A percentile compares a stretch with the other conserved stretches of the same genome.
These are phyloP conservation scores for Myripristis jacobus DNA, from an alignment of 2,797 vertebrate genomes.

Conservation along the genomic window DNA sequence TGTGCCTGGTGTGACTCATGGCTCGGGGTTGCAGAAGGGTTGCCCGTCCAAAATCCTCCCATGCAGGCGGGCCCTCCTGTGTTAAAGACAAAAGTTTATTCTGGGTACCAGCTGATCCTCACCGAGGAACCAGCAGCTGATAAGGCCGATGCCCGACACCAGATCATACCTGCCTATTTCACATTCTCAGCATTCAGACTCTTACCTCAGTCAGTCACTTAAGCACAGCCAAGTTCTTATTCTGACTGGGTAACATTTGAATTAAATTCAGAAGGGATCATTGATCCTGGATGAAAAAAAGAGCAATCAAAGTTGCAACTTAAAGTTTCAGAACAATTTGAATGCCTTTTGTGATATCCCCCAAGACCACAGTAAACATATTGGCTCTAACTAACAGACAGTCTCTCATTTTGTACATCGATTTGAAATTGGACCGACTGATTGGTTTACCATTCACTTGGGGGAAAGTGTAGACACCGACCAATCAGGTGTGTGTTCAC, in stretches of 20 bases:
- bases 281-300: conserved; percentile 32
- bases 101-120: not conserved
- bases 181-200: conserved; percentile 24
- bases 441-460: conserved; percentile 47
- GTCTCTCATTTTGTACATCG: no score
- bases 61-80: conserved; percentile 31
- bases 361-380: conserved; percentile 16
- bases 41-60: conserved; percentile 35
- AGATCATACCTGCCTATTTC: conserved; percentile 38
- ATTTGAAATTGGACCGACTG: conserved; percentile 38
- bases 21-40: conserved; percentile 29
- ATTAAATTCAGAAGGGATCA: conserved; percentile 22
- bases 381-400: conserved; percentile 27
- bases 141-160: conserved; percentile 10
- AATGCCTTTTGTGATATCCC: not conserved
- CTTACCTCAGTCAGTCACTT: conserved; percentile 1
- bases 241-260: conserved; percentile 10
- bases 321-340: conserved; percentile 22
- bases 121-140: not conserved
- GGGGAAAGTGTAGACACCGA: conserved; percentile 34
- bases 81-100: conserved; percentile 30
- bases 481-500: conserved; percentile 53
- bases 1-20: conserved; percentile 46
- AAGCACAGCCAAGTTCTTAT: not conserved
- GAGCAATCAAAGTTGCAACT: conserved; percentile 28